Percentiles rank a stretch among this genome's conserved stretches.
Conservation (phyloP, 2,888 invertebrate genomes). For the Acholoe squamosa region DNA sequence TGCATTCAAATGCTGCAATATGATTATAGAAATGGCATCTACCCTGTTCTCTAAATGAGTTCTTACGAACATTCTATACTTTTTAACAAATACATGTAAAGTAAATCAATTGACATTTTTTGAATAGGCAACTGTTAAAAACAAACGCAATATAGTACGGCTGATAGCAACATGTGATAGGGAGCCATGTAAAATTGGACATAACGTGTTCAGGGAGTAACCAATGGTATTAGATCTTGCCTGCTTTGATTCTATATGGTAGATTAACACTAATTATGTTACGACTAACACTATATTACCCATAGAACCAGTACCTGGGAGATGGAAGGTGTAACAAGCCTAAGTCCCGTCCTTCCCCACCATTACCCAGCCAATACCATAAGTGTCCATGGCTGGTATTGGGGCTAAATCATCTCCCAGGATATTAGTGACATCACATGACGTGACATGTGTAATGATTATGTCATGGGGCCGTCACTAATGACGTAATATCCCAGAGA, state of each 20-base stretch:
- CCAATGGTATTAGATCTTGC: background rate
- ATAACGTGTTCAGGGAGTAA: background rate
- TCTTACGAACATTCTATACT: no score
- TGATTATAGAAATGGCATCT: no score
- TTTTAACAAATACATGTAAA: no score
- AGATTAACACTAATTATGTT: background rate
- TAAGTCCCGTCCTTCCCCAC: background rate
- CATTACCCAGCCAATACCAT: background rate
- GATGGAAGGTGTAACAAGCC: background rate
- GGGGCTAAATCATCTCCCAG: constrained; percentile 5
- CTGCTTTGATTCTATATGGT: background rate
- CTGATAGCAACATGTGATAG: background rate
- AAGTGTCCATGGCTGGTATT: background rate
- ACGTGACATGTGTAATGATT: background rate
- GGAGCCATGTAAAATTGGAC: background rate
- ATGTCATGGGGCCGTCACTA: background rate
- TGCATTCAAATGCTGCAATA: no score
- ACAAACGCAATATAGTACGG: background rate
- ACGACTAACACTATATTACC: no score
- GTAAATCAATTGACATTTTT: no score
- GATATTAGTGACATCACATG: background rate
- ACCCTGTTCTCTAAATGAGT: no score
- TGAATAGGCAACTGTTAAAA: background rate
- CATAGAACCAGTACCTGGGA: background rate
- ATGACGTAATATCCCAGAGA: background rate